These are phyloP conservation scores for Mamestra configurata DNA, from an alignment of 1,140 invertebrate genomes.

Conservation along the genomic window DNA sequence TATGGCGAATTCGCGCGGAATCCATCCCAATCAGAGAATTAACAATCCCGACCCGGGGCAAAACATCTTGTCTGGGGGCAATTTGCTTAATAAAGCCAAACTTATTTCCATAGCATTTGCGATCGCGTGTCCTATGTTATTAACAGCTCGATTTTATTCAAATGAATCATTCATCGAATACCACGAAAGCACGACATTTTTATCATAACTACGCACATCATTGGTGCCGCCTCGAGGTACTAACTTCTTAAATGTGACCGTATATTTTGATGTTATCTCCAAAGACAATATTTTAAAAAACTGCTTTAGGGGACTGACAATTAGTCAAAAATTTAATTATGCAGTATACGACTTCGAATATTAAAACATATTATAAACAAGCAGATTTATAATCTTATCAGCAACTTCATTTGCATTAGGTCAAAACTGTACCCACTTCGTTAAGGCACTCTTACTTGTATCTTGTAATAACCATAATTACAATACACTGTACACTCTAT, in stretches of 20 bases:
- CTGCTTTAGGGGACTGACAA: neutral
- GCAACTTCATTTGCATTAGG: slow-evolving; percentile 13
- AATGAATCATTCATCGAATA: slow-evolving; percentile 39
- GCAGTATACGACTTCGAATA: neutral
- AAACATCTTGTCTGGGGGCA: slow-evolving; percentile 49
- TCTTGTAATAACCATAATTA: neutral
- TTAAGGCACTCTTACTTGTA: neutral
- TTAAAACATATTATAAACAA: neutral
- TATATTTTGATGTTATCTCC: slow-evolving; percentile 7
- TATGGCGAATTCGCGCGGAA: slow-evolving; percentile 31
- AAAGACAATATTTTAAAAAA: slow-evolving; percentile 14
- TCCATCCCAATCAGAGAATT: slow-evolving; percentile 35
- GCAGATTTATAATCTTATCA: neutral
- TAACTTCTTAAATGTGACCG: neutral
- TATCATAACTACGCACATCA: slow-evolving; percentile 32
- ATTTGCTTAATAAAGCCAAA: slow-evolving; percentile 59
- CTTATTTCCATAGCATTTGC: slow-evolving; percentile 54
- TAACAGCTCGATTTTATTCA: slow-evolving; percentile 43
- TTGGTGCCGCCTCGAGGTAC: slow-evolving; percentile 1
- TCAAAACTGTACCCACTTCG: neutral
- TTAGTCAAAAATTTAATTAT: slow-evolving; percentile 11
- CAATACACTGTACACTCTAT: slow-evolving; percentile 5
- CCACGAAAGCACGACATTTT: slow-evolving; percentile 36
- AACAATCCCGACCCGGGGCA: slow-evolving; percentile 66
- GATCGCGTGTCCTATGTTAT: slow-evolving; percentile 53